Percentiles rank a stretch among this genome's conserved stretches.
phyloP scores from a whole-genome alignment of 2,888 invertebrate species.

The Eurytoma adleriae region DNA sequence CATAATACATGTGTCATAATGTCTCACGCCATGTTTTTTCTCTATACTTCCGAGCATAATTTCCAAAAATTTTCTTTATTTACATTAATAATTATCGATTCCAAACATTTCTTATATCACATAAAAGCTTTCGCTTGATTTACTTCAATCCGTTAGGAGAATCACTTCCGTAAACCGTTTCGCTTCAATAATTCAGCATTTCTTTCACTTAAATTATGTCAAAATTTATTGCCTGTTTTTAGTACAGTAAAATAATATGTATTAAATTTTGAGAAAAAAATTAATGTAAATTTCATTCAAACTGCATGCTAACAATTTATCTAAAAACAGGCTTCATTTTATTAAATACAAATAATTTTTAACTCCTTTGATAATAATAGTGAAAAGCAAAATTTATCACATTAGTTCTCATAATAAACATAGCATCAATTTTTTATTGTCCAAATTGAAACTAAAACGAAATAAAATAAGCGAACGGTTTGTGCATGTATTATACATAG shows the following conservation, averaged over 20 bases:
- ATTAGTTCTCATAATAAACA: too few species aligned
- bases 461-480: slow-evolving; percentile 50
- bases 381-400: too few species aligned
- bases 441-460: background rate
- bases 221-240: background rate
- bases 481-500: slow-evolving; percentile 47
- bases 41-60: slow-evolving; percentile 69
- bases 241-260: background rate
- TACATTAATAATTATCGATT: slow-evolving; percentile 67
- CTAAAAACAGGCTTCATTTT: background rate
- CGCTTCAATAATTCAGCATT: slow-evolving; percentile 19
- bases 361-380: too few species aligned
- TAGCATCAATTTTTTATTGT: too few species aligned
- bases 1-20: slow-evolving; percentile 59
- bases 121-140: slow-evolving; percentile 71
- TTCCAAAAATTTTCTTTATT: slow-evolving; percentile 70
- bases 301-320: background rate
- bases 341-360: background rate
- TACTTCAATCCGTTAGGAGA: slow-evolving; percentile 68
- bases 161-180: slow-evolving; percentile 57
- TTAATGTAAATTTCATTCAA: background rate
- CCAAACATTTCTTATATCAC: slow-evolving; percentile 67
- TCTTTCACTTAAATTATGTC: background rate
- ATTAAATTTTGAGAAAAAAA: background rate
- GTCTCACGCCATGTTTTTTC: slow-evolving; percentile 64